These are phyloP conservation scores for Plecturocebus donacophilus DNA, from an alignment of 2,113 vertebrate genomes.

Conservation along the genomic window DNA sequence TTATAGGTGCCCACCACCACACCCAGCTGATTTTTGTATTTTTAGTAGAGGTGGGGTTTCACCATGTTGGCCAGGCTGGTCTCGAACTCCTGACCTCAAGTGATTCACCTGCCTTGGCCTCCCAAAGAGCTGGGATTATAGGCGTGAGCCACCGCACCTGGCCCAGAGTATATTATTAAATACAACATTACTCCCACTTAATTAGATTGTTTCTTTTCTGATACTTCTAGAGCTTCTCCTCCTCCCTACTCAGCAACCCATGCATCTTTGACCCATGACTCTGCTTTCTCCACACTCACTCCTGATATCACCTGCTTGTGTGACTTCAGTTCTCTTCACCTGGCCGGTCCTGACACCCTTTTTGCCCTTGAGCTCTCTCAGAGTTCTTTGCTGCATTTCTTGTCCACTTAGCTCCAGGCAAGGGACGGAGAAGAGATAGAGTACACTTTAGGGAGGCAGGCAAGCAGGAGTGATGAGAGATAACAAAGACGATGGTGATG, in stretches of 20 bases:
- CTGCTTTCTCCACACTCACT: conserved; percentile 4
- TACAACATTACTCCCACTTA: not conserved
- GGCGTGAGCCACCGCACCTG: no score
- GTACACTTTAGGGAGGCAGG: not conserved
- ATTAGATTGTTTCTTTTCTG: not conserved
- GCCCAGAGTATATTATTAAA: not conserved
- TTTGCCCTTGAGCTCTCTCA: not conserved
- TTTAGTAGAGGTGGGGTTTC: no score
- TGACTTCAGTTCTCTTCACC: not conserved
- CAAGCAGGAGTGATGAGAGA: not conserved
- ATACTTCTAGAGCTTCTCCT: not conserved
- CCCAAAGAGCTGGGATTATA: no score
- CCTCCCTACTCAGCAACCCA: not conserved
- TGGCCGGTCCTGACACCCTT: not conserved
- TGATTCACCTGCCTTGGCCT: no score
- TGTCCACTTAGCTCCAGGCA: not conserved
- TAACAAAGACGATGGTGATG: not conserved
- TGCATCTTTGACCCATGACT: not conserved
- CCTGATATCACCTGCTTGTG: not conserved
- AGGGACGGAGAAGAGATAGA: not conserved
- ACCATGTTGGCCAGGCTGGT: no score
- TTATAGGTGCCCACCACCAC: no score
- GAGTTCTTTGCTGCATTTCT: not conserved
- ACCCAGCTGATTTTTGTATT: no score
- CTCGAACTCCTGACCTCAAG: no score